These are phyloP conservation scores for Scolanthus callimorphus DNA, from an alignment of 92 coral and sea anemone species.

Conservation along the genomic window DNA sequence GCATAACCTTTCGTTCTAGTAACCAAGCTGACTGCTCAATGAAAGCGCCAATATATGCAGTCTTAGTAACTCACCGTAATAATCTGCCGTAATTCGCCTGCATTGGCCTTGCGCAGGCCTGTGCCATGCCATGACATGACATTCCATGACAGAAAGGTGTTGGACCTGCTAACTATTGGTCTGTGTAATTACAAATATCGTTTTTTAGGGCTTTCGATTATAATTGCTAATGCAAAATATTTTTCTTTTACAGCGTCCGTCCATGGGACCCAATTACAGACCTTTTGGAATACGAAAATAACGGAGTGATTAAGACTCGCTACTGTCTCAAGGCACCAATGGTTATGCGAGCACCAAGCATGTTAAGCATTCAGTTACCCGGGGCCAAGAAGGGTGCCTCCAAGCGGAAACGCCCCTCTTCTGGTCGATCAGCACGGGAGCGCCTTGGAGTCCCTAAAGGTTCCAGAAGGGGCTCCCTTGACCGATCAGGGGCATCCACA, in stretches of 20 bases:
- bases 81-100: no score
- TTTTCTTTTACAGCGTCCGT: constrained; percentile 61
- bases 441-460: constrained; percentile 53
- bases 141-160: no score
- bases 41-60: no score
- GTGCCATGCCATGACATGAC: neutral
- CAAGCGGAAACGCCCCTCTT: constrained; percentile 67
- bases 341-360: constrained; percentile 87
- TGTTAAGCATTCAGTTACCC: constrained; percentile 66
- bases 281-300: constrained; percentile 74
- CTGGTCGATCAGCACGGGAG: constrained; percentile 53
- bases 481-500: constrained; percentile 78
- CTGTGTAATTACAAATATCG: no score
- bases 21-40: no score
- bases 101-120: no score
- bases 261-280: constrained; percentile 99
- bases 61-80: no score
- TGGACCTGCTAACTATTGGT: no score
- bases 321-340: constrained; percentile 89
- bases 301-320: constrained; percentile 73
- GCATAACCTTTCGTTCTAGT: no score
- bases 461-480: constrained; percentile 76
- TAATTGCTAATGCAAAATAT: no score
- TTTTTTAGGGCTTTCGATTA: no score
- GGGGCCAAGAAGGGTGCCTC: constrained; percentile 44